phyloP scores from a whole-genome alignment of 2,113 vertebrate species.

The Myrmecophaga tridactyla region DNA sequence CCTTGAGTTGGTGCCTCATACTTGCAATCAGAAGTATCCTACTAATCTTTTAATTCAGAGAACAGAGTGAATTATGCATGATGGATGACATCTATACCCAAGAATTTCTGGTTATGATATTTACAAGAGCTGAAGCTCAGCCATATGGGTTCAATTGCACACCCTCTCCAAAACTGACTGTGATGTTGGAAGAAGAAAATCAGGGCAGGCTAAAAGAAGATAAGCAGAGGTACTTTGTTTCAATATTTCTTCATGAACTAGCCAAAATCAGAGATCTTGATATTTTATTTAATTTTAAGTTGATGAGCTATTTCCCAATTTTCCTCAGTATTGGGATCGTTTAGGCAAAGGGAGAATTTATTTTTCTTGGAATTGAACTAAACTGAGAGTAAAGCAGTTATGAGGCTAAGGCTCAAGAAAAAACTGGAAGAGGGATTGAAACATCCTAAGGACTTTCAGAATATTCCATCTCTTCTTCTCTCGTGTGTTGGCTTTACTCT shows the following conservation, averaged over 20 bases:
- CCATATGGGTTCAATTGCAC: constrained; percentile 50
- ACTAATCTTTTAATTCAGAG: constrained; percentile 26
- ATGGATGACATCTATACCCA: constrained; percentile 5
- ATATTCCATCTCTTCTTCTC: neutral
- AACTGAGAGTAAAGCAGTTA: neutral
- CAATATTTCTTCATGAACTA: neutral
- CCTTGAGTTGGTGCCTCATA: neutral
- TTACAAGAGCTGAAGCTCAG: constrained; percentile 24
- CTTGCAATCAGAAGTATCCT: neutral
- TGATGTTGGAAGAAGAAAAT: constrained; percentile 36
- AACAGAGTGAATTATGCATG: constrained; percentile 39
- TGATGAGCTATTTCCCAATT: neutral
- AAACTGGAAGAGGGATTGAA: neutral
- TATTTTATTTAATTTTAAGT: constrained; percentile 12
- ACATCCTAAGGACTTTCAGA: neutral
- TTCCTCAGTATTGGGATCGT: neutral
- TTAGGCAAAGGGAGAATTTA: neutral
- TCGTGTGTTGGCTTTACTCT: neutral
- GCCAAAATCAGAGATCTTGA: neutral
- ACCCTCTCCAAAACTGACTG: constrained; percentile 51
- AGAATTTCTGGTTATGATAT: constrained; percentile 57
- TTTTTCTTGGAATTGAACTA: constrained; percentile 14
- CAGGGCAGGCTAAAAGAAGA: constrained; percentile 12
- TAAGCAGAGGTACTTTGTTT: neutral
- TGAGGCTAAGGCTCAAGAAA: neutral